phyloP scores from a whole-genome alignment of 2,113 vertebrate species.

The Mugil cephalus region DNA sequence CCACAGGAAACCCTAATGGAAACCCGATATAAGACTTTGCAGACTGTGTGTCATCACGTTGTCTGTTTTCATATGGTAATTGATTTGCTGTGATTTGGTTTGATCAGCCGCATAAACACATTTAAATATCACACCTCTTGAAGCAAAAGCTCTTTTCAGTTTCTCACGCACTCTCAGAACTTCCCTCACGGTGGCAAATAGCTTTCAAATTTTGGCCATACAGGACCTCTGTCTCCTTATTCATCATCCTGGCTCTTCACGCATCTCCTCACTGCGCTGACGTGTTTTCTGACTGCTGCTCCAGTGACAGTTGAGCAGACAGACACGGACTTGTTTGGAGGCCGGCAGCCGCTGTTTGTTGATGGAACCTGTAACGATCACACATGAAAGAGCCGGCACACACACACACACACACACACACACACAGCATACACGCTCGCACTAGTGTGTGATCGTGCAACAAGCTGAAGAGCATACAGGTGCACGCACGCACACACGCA shows the following conservation, averaged over 20 bases:
- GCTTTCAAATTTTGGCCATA: constrained; percentile 1
- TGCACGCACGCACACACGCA: constrained; percentile 4
- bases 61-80: too few relatives aligned
- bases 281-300: constrained; percentile 49
- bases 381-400: constrained; percentile 43
- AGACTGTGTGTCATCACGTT: too few relatives aligned
- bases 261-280: constrained; percentile 59
- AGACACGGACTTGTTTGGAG: constrained; percentile 61
- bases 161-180: not conserved
- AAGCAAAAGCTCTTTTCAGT: too few relatives aligned
- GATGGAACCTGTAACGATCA: constrained; percentile 58
- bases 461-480: constrained; percentile 41
- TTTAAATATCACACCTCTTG: too few relatives aligned
- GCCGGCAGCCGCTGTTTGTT: constrained; percentile 55
- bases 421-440: constrained; percentile 20
- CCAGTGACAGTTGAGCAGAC: constrained; percentile 59
- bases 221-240: not conserved
- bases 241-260: constrained; percentile 17
- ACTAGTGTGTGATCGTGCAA: constrained; percentile 23
- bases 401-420: not conserved
- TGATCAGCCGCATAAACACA: too few relatives aligned
- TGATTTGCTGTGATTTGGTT: too few relatives aligned
- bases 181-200: too few relatives aligned
- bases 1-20: too few relatives aligned
- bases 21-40: too few relatives aligned